A percentile compares a stretch with the other conserved stretches of the same genome.
Conservation (phyloP, 2,113 vertebrate genomes). For the Callithrix jacchus region DNA sequence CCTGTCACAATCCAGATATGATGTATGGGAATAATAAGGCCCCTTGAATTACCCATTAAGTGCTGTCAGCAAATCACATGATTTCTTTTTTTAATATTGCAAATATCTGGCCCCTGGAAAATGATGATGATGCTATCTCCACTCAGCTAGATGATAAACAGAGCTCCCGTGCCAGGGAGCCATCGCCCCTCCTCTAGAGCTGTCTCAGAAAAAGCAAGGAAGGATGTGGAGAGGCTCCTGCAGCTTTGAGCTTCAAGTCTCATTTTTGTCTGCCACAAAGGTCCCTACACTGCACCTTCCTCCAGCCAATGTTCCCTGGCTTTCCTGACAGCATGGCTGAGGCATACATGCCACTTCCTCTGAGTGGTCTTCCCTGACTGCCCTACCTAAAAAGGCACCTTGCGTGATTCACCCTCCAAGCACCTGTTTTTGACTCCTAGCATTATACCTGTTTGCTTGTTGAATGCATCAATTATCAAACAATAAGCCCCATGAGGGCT, state of each 20-base stretch:
- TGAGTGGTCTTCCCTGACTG: neutral
- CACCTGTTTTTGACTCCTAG: neutral
- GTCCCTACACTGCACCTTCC: neutral
- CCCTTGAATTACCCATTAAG: constrained; percentile 62
- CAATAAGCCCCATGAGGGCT: neutral
- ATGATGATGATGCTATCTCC: constrained; percentile 54
- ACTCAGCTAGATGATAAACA: constrained; percentile 2
- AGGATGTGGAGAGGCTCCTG: neutral
- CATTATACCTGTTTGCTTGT: neutral
- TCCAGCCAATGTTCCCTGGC: neutral
- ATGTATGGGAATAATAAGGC: constrained; percentile 64
- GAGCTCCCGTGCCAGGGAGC: neutral
- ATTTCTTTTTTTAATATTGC: constrained; percentile 71
- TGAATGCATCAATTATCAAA: neutral
- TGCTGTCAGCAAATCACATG: constrained; percentile 67
- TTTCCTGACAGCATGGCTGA: neutral
- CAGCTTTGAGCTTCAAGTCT: too few relatives aligned
- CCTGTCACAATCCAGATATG: constrained; percentile 56
- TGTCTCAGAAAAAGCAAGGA: neutral
- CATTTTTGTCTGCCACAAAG: too few relatives aligned
- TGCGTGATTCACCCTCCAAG: too few relatives aligned
- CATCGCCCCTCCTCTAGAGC: neutral
- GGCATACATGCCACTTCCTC: neutral
- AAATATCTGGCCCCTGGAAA: constrained; percentile 66
- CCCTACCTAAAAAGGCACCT: neutral